A percentile compares a stretch with the other conserved stretches of the same genome.
These are phyloP conservation scores for Drosophila ironensis DNA, from an alignment of 1,140 invertebrate species.

Conservation along the genomic window DNA sequence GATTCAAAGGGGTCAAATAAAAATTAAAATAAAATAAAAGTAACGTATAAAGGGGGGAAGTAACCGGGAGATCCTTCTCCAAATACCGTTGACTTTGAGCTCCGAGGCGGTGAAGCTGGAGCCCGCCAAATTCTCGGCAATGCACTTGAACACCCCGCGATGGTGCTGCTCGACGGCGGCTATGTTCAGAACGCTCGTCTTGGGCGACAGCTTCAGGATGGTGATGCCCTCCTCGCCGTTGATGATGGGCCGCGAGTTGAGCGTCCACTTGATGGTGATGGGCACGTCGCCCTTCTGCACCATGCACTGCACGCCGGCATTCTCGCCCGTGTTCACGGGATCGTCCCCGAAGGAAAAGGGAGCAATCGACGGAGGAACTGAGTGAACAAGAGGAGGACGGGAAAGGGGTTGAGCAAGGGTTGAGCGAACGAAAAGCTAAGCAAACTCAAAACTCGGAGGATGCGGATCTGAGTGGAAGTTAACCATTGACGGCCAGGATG, in stretches of 20 bases:
- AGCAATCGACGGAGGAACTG: conserved; percentile 82
- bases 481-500: conserved; percentile 86
- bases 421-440: conserved; percentile 23
- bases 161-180: conserved; percentile 83
- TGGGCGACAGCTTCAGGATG: conserved; percentile 85
- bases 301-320: conserved; percentile 87
- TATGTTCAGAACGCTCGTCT: conserved; percentile 86
- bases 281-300: conserved; percentile 89
- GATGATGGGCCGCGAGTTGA: conserved; percentile 72
- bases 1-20: conserved; percentile 14
- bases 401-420: background rate
- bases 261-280: conserved; percentile 87
- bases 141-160: conserved; percentile 86
- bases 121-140: conserved; percentile 84
- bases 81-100: conserved; percentile 84
- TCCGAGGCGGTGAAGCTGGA: conserved; percentile 83
- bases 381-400: background rate
- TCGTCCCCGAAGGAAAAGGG: conserved; percentile 88
- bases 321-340: conserved; percentile 89
- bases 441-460: background rate
- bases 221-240: conserved; percentile 83
- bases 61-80: background rate
- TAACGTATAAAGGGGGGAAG: background rate
- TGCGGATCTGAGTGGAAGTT: conserved; percentile 5
- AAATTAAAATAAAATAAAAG: conserved; percentile 16